phyloP scores from a whole-genome alignment of 1,140 invertebrate species.

The Acromyrmex echinatior region DNA sequence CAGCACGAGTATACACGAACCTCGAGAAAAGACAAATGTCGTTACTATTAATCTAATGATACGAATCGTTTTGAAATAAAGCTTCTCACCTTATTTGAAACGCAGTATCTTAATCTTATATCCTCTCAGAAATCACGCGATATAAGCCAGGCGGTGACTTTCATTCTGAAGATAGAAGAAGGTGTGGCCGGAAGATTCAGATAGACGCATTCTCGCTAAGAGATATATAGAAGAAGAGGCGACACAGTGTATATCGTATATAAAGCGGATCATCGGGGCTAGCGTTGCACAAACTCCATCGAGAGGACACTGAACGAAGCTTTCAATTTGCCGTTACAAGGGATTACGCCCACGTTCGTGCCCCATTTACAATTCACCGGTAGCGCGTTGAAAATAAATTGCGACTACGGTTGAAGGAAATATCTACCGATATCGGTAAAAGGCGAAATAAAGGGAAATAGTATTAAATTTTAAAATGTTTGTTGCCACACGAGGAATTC shows the following conservation, averaged over 20 bases:
- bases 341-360: conserved; percentile 51
- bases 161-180: background rate
- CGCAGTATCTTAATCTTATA: background rate
- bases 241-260: conserved; percentile 42
- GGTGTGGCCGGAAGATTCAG: background rate
- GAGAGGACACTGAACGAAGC: conserved; percentile 48
- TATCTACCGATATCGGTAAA: background rate
- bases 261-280: conserved; percentile 57
- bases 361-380: conserved; percentile 27
- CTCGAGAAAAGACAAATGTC: background rate
- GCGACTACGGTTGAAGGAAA: conserved; percentile 13
- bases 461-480: conserved; percentile 21
- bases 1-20: background rate
- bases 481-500: conserved; percentile 21
- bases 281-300: conserved; percentile 40
- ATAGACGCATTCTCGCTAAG: conserved; percentile 4
- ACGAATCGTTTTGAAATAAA: background rate
- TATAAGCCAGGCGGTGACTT: background rate
- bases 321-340: conserved; percentile 64
- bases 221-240: conserved; percentile 13
- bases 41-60: background rate
- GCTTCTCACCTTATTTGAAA: background rate
- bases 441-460: conserved; percentile 32
- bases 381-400: conserved; percentile 43
- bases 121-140: background rate